Evolutionary conservation across 2,113 vertebrate species (phyloP).

Genomic region (Ctenodactylus gundi): DNA sequence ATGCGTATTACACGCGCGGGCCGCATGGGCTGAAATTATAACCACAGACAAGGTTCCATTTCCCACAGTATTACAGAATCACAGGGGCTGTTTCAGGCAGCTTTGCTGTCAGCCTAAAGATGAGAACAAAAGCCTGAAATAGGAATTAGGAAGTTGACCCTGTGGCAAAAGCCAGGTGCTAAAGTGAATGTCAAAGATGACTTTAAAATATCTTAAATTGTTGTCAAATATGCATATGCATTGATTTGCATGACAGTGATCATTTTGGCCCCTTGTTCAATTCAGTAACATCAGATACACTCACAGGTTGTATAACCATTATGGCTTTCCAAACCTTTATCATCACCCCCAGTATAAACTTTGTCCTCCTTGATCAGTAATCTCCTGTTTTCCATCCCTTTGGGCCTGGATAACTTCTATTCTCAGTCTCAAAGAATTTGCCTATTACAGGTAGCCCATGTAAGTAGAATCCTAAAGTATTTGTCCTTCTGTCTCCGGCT

Average conservation of each 20-base stretch:
- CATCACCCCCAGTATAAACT: neutral
- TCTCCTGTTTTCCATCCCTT: neutral
- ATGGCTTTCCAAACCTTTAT: neutral
- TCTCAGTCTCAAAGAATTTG: neutral
- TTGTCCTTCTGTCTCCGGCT: neutral
- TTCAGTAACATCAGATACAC: neutral
- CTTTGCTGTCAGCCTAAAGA: slow-evolving; percentile 22
- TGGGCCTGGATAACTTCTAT: neutral
- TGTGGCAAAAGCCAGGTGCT: neutral
- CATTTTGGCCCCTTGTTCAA: neutral
- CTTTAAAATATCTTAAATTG: neutral
- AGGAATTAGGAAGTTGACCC: neutral
- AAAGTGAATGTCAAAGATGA: neutral
- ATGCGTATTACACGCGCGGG: slow-evolving; percentile 52
- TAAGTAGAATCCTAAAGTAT: neutral
- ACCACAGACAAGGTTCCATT: slow-evolving; percentile 10
- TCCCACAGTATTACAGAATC: slow-evolving; percentile 47
- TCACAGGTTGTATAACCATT: neutral
- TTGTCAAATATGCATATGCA: neutral
- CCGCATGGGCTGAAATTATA: slow-evolving; percentile 63
- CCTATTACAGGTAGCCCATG: neutral
- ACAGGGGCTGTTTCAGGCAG: slow-evolving; percentile 55
- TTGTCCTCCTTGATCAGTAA: neutral
- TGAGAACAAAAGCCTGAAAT: slow-evolving; percentile 3
- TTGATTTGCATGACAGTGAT: no score